Base-by-base conservation (phyloP, 2,888 invertebrate species). In the Odontocerum albicorne region DNA sequence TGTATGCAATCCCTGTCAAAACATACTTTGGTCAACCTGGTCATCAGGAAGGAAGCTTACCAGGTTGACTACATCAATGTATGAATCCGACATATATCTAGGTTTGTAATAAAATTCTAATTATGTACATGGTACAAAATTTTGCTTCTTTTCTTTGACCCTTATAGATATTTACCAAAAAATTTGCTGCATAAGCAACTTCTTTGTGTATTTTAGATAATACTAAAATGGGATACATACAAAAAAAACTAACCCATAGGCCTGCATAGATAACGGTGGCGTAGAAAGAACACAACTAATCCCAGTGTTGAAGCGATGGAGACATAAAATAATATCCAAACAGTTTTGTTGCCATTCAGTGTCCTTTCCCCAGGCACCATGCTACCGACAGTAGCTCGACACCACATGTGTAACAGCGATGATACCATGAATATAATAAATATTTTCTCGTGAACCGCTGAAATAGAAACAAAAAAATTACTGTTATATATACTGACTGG, bases 381-480 rank as follows among this genome's bases (percentile, higher is more conserved):
- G 62, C 73, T 72, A 8, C 78, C 78, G 2, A 78, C 75, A 4
- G 70, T 67, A 2, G 77, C 78, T 1, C 78, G 72, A 60, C 75
- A 77, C 60, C 75, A 65, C 95, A 95, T 96, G 68, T 94, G 91
- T 60, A 85, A 75, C 53, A 92, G 74, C 46, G 93, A 88, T 64
- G 87, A 87, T 63, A 88, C 75, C 92, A 96, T 92, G 72, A 96
- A 96, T 61, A 85, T 79, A 66, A 95, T 92, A 74, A 96, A 96
- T 65, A 93, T 87, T 72, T 91, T 91, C 75, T 95, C 94, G 72
- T 92, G 90, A 60, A 90, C 78, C 65, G 92, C 95, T 95, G 75
- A 52, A 85, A 82, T 53, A 56, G 36, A 53, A 33, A 4, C 35
- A 51, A 7, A 21, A 2, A 33, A 38, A 2, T 1, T 21, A 13